A percentile compares a stretch with the other conserved stretches of the same genome.
Evolutionary conservation across 2,113 vertebrate species (phyloP).

Genomic region (Chloropsis hardwickii): DNA sequence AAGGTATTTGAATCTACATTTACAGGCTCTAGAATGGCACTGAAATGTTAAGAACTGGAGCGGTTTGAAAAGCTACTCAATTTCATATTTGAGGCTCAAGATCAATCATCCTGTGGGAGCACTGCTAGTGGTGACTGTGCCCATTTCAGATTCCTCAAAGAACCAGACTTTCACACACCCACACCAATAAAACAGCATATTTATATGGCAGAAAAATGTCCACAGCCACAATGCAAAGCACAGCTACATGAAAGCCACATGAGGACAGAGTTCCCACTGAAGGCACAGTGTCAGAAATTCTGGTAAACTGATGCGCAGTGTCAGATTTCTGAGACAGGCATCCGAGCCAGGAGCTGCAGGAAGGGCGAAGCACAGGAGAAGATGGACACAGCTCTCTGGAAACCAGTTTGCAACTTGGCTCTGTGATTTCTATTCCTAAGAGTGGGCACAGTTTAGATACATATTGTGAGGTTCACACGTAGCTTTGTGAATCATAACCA

Average conservation of each 20-base stretch:
- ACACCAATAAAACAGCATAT: neutral
- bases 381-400: neutral
- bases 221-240: neutral
- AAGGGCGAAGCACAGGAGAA: neutral
- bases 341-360: neutral
- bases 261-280: neutral
- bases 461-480: neutral
- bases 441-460: neutral
- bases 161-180: neutral
- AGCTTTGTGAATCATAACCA: neutral
- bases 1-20: neutral
- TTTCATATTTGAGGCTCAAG: neutral
- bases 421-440: neutral
- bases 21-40: neutral
- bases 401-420: neutral
- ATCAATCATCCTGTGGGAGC: neutral
- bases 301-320: neutral
- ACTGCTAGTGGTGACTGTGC: neutral
- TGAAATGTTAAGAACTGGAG: neutral
- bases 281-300: neutral
- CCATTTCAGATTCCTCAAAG: neutral
- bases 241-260: neutral
- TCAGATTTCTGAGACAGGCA: accelerated
- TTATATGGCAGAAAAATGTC: neutral
- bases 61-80: neutral